phyloP scores from a whole-genome alignment of 2,113 vertebrate genomes.

The Macquaria ambigua region DNA sequence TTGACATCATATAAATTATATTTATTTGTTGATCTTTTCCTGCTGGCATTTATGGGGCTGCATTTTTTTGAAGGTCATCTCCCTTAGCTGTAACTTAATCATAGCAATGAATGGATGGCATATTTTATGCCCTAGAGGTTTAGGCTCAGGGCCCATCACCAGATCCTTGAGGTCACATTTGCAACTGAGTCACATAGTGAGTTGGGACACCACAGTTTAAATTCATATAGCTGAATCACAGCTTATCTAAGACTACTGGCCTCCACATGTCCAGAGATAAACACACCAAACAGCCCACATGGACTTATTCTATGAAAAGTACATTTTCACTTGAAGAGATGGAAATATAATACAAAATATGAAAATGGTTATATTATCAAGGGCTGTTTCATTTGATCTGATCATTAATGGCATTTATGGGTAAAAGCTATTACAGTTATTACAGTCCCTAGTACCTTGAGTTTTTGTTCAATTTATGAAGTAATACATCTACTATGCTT shows the following conservation, averaged over 20 bases:
- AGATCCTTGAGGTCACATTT: conserved; percentile 22
- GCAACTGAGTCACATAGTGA: conserved; percentile 25
- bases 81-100: conserved; percentile 68
- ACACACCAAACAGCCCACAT: neutral
- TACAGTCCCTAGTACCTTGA: neutral
- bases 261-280: neutral
- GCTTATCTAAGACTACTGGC: neutral
- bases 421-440: neutral
- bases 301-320: neutral
- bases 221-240: conserved; percentile 11
- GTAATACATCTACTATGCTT: neutral
- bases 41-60: conserved; percentile 46
- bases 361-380: neutral
- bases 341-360: neutral
- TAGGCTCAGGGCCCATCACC: neutral
- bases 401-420: neutral
- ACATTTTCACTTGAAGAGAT: neutral
- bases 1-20: conserved; percentile 54
- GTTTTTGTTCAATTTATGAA: conserved; percentile 15
- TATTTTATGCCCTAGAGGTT: conserved; percentile 49
- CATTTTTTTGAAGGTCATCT: conserved; percentile 62
- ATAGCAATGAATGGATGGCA: conserved; percentile 59
- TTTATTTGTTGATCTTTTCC: conserved; percentile 65
- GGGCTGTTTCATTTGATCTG: neutral
- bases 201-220: neutral